phyloP scores from a whole-genome alignment of 2,888 invertebrate genomes.

The Heliconius hortense region DNA sequence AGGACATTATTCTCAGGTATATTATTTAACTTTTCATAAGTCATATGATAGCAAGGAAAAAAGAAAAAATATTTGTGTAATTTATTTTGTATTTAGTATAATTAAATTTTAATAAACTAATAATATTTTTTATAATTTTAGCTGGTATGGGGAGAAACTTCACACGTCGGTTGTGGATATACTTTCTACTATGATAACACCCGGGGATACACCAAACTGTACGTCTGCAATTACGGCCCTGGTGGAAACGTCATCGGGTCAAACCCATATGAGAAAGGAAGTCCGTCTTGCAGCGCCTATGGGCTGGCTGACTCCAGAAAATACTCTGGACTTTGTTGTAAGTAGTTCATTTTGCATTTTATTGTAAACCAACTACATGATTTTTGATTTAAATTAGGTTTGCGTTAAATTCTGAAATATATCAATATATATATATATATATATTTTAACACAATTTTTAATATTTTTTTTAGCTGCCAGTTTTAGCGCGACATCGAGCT shows the following conservation, averaged over 20 bases:
- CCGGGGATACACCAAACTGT: conserved; percentile 89
- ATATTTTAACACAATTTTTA: conserved; percentile 35
- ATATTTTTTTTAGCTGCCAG: conserved; percentile 61
- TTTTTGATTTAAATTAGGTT: background rate
- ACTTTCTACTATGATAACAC: conserved; percentile 89
- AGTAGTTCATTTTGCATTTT: conserved; percentile 61
- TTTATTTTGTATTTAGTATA: background rate
- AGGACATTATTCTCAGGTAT: conserved; percentile 93
- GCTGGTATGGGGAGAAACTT: conserved; percentile 94
- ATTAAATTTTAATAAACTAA: conserved; percentile 9
- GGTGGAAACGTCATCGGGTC: conserved; percentile 90
- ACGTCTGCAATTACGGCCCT: conserved; percentile 93
- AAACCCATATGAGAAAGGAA: conserved; percentile 88
- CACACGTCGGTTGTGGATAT: conserved; percentile 93
- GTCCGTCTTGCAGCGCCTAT: conserved; percentile 86
- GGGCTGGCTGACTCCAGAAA: conserved; percentile 87
- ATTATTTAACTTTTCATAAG: background rate
- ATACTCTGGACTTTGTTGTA: conserved; percentile 90
- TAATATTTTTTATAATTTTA: conserved; percentile 55
- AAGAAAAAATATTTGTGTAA: background rate
- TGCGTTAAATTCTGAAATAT: background rate
- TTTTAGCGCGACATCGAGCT: conserved; percentile 69
- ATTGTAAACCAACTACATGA: background rate
- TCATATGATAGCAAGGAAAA: background rate
- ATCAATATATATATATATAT: too few species aligned